These are phyloP conservation scores for Ara ararauna DNA, from an alignment of 2,797 vertebrate species.

Conservation along the genomic window DNA sequence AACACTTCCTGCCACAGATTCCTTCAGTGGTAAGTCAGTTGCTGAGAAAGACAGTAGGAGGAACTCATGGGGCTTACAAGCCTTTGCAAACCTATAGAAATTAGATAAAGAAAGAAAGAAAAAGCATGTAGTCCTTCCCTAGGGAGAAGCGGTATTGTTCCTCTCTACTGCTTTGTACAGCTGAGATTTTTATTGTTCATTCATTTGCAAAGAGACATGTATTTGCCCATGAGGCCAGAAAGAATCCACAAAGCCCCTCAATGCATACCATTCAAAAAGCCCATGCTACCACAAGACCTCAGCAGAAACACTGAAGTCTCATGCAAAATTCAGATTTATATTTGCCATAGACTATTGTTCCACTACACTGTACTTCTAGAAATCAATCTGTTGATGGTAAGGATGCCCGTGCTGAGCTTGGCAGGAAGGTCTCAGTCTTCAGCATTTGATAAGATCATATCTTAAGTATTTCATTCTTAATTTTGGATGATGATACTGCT, in stretches of 20 bases:
- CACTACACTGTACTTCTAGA: not conserved
- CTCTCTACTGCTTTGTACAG: not conserved
- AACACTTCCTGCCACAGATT: not conserved
- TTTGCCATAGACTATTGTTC: not conserved
- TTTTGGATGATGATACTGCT: not conserved
- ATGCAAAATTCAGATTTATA: not conserved
- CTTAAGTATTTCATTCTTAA: not conserved
- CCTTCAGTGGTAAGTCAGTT: not conserved
- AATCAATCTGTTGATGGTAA: not conserved
- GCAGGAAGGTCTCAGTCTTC: not conserved
- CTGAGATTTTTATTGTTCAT: slow-evolving; percentile 11
- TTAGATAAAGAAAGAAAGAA: not conserved
- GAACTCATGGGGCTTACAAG: not conserved
- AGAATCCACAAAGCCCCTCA: not conserved
- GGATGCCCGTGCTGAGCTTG: not conserved
- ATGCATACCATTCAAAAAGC: not conserved
- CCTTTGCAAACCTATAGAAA: slow-evolving; percentile 20
- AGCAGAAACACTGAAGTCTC: not conserved
- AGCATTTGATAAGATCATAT: not conserved
- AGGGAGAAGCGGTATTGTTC: not conserved
- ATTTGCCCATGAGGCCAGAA: not conserved
- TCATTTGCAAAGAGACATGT: not conserved
- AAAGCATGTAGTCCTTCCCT: not conserved
- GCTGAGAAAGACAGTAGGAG: not conserved
- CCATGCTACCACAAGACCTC: not conserved